A percentile compares a stretch with the other conserved stretches of the same genome.
These are phyloP conservation scores for Sinocyclocheilus anshuiensis DNA, from an alignment of 2,113 vertebrate species.

Conservation along the genomic window DNA sequence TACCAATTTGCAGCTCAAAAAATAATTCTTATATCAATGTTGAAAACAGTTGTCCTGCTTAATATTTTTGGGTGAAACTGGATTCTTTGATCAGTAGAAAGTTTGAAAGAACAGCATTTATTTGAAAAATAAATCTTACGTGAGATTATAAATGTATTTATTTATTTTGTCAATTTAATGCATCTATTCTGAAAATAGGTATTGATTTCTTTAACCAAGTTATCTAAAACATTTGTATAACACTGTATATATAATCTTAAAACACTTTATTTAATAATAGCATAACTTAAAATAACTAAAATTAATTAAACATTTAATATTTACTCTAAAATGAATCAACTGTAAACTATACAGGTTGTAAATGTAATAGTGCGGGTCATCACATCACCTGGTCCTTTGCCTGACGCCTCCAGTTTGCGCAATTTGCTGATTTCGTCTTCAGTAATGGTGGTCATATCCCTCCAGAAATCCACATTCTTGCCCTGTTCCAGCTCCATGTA, in stretches of 20 bases:
- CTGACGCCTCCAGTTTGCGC: constrained; percentile 90
- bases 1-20: neutral
- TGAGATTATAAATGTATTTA: neutral
- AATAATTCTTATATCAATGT: neutral
- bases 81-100: neutral
- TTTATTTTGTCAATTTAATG: neutral
- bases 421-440: constrained; percentile 97
- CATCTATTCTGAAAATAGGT: neutral
- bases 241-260: neutral
- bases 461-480: constrained; percentile 97
- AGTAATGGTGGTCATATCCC: constrained; percentile 97
- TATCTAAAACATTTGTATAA: neutral
- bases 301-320: neutral
- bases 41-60: neutral
- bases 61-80: neutral
- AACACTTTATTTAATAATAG: neutral
- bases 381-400: constrained; percentile 88
- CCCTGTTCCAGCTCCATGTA: constrained; percentile 99
- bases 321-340: neutral
- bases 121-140: neutral
- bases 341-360: neutral
- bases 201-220: neutral
- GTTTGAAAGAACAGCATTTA: neutral
- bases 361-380: neutral
- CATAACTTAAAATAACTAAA: neutral